Evolutionary conservation across 2,113 vertebrate species (phyloP).

Genomic region (Tor tambroides): DNA sequence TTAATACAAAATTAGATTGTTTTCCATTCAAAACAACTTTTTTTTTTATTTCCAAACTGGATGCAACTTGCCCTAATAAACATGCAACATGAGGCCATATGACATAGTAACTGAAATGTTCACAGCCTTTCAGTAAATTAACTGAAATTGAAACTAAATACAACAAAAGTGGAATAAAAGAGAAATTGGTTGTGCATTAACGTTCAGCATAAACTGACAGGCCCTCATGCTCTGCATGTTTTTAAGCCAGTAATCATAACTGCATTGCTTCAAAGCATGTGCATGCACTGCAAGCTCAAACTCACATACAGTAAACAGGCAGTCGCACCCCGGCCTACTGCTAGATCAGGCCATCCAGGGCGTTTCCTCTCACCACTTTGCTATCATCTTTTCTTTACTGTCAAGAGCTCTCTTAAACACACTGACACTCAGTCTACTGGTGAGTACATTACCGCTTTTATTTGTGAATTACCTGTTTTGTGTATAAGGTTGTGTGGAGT

Average conservation of each 20-base stretch:
- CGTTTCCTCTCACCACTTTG: slow-evolving; percentile 61
- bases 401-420: background rate
- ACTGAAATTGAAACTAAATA: slow-evolving; percentile 5
- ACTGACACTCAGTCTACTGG: background rate
- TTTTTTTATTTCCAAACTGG: background rate
- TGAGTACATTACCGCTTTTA: slow-evolving; percentile 2
- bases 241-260: background rate
- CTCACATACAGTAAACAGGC: background rate
- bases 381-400: background rate
- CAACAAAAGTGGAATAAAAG: background rate
- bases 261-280: background rate
- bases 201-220: background rate
- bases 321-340: slow-evolving; percentile 34
- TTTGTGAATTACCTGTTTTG: background rate
- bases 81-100: background rate
- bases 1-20: background rate
- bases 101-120: background rate
- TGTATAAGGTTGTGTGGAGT: background rate
- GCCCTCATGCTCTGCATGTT: background rate
- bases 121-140: background rate
- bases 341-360: slow-evolving; percentile 51
- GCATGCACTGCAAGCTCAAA: background rate
- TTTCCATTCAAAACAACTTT: background rate
- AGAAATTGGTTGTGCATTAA: background rate
- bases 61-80: background rate